Evolutionary conservation across 2,888 invertebrate genomes (phyloP), one percentile per base, ranked within the genome.

Genomic region (Leptopterna dolabrata): DNA sequence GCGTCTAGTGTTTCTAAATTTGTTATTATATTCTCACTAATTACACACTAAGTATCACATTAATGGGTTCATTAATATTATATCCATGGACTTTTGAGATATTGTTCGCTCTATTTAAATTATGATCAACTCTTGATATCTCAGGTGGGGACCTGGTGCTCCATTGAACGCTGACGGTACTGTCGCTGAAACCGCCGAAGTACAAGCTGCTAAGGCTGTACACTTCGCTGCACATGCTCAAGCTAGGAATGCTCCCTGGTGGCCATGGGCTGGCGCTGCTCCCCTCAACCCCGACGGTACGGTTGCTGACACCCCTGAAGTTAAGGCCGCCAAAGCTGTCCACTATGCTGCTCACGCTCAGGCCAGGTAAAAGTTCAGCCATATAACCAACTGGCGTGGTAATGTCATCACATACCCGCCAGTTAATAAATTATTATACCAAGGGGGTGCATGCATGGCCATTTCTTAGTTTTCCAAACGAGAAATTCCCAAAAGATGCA

Each of bases 271-370:
- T 16, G 87, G 87, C 29, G 45, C 87, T 24, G 88, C 88, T 83
- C 88, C 86, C 29, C 43, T 88, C 24, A 88, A 88, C 24, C 71
- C 76, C 0, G 88, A 88, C 45, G 88, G 88, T 6, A 87, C 88
- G 4, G 88, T 88, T 36, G 88, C 76, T n/a, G 87, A 88, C 36
- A 88, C 88, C 51, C 88, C 88, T 24, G 88, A 88, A 71, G 82
- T 87, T 47, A 90, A 86, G 92, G 91, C 90, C 92, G 92, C 90
- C 92, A 92, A 89, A 91, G 90, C 92, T 91, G 87, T 92, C 91
- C 92, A 89, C 78, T 70, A 30, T 51, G 87, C 88, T 41, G 88
- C 88, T 81, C 84, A 88, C 11, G 78, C 88, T 19, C 85, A 87
- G 16, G 87, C 87, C 55, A 84, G 84, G 87, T 87, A 70, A n/a